Evolutionary conservation across 2,888 invertebrate genomes (phyloP).

Genomic region (Drosophila buzzatii): DNA sequence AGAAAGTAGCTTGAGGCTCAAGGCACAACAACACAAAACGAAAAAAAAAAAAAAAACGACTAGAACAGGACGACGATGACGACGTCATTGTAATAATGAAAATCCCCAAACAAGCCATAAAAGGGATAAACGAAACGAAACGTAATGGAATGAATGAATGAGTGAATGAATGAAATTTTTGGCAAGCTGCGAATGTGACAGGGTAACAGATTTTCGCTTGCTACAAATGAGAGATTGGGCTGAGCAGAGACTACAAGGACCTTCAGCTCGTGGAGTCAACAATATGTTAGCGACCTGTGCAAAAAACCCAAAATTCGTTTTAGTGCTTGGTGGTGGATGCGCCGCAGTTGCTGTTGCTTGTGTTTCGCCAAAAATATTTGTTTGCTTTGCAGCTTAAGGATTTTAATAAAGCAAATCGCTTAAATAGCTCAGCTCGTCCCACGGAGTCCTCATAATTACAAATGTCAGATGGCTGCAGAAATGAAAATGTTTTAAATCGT

Average conservation of each 20-base stretch:
- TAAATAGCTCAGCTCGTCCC: slow-evolving; percentile 63
- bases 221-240: slow-evolving; percentile 18
- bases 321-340: slow-evolving; percentile 32
- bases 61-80: slow-evolving; percentile 30
- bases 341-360: not conserved
- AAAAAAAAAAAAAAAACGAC: slow-evolving; percentile 5
- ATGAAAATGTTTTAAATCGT: slow-evolving; percentile 54
- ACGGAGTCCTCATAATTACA: slow-evolving; percentile 63
- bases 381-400: slow-evolving; percentile 51
- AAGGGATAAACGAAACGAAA: slow-evolving; percentile 74
- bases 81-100: slow-evolving; percentile 74
- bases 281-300: slow-evolving; percentile 50
- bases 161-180: slow-evolving; percentile 60
- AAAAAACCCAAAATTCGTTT: slow-evolving; percentile 25
- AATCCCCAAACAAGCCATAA: slow-evolving; percentile 81
- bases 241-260: slow-evolving; percentile 21
- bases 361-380: slow-evolving; percentile 43
- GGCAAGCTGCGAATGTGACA: slow-evolving; percentile 62
- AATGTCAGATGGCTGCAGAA: slow-evolving; percentile 52
- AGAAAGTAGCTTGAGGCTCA: slow-evolving; percentile 26
- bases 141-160: slow-evolving; percentile 54
- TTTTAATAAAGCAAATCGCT: slow-evolving; percentile 75
- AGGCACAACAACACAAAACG: not conserved
- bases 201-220: slow-evolving; percentile 64
- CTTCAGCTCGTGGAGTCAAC: slow-evolving; percentile 34